Percentiles rank a stretch among this genome's conserved stretches.
Evolutionary conservation across 2,797 vertebrate genomes (phyloP).

Genomic region (Gastrophryne carolinensis): DNA sequence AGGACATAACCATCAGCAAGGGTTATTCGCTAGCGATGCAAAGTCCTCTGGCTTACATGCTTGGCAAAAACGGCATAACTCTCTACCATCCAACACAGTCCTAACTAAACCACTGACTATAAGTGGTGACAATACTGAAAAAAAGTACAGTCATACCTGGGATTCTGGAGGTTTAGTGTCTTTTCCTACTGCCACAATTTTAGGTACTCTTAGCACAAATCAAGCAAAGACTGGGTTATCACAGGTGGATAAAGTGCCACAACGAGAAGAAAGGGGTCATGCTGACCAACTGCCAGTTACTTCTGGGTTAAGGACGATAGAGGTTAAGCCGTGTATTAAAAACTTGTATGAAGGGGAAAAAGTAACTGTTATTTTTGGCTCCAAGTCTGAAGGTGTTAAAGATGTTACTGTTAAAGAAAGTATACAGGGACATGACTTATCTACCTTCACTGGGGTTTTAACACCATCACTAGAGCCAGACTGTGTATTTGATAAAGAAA

Average conservation of each 20-base stretch:
- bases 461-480: conserved; percentile 60
- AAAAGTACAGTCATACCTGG: conserved; percentile 61
- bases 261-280: conserved; percentile 60
- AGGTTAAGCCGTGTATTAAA: conserved; percentile 78
- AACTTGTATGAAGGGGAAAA: conserved; percentile 78
- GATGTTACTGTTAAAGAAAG: conserved; percentile 57
- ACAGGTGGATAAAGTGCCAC: conserved; percentile 63
- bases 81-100: conserved; percentile 63
- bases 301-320: conserved; percentile 72
- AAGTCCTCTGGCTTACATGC: conserved; percentile 70
- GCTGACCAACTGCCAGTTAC: conserved; percentile 61
- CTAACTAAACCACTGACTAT: conserved; percentile 64
- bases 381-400: conserved; percentile 59
- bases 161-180: conserved; percentile 69
- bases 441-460: conserved; percentile 59
- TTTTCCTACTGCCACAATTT: conserved; percentile 66
- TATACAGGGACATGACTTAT: conserved; percentile 55
- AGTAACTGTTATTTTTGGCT: conserved; percentile 73
- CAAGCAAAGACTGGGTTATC: conserved; percentile 77
- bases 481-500: conserved; percentile 69
- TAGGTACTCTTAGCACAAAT: conserved; percentile 71
- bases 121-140: conserved; percentile 63
- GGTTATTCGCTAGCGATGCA: conserved; percentile 67
- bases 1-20: conserved; percentile 68
- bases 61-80: conserved; percentile 67